Conservation (phyloP, 2,888 invertebrate species). For the Watsonalla binaria region DNA sequence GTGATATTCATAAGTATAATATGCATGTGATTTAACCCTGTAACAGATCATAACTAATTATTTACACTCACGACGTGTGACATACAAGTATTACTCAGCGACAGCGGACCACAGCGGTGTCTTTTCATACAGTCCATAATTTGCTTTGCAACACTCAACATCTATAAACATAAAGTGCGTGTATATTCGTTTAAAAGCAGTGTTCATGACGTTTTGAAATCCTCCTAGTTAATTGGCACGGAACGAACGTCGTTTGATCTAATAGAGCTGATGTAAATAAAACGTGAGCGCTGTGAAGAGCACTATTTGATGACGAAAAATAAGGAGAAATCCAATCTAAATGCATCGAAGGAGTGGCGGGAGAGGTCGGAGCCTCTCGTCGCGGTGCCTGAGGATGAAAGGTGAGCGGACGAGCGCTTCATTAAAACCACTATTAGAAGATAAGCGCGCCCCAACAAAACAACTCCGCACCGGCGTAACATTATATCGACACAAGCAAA, state of each 20-base stretch:
- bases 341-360: constrained; percentile 53
- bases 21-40: constrained; percentile 25
- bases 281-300: background rate
- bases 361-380: constrained; percentile 63
- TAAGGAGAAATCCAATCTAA: constrained; percentile 67
- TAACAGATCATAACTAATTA: constrained; percentile 49
- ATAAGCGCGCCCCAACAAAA: constrained; percentile 56
- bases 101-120: constrained; percentile 21
- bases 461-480: constrained; percentile 32
- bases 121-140: constrained; percentile 39
- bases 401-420: constrained; percentile 66
- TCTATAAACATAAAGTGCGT: constrained; percentile 13
- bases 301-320: constrained; percentile 47
- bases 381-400: constrained; percentile 73
- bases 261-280: constrained; percentile 4
- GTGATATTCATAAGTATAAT: constrained; percentile 8
- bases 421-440: constrained; percentile 65
- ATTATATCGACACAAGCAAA: constrained; percentile 35
- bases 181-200: background rate
- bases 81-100: constrained; percentile 18
- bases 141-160: constrained; percentile 34
- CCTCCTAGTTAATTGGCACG: constrained; percentile 1
- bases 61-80: constrained; percentile 38
- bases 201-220: background rate
- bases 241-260: constrained; percentile 2